These are phyloP conservation scores for Sericinus montela DNA, from an alignment of 2,888 invertebrate genomes.

Conservation along the genomic window DNA sequence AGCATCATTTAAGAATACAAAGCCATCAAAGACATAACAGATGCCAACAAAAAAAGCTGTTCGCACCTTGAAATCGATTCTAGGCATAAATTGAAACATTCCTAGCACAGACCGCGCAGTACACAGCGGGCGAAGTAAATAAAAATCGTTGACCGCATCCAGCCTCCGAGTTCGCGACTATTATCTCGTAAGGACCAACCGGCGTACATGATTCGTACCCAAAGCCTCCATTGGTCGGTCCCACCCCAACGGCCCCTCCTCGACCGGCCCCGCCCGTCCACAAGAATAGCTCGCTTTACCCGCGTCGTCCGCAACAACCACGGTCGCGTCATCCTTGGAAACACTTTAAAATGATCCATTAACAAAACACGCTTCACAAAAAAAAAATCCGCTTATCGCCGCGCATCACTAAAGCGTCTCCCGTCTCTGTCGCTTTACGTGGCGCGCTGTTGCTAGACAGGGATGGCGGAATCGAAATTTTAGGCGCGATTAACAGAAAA, in stretches of 20 bases:
- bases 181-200: conserved; percentile 69
- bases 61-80: conserved; percentile 68
- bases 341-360: conserved; percentile 35
- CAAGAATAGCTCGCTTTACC: conserved; percentile 36
- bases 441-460: conserved; percentile 36
- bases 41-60: conserved; percentile 39
- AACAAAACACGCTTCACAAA: conserved; percentile 29
- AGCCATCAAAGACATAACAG: conserved; percentile 20
- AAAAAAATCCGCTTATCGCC: conserved; percentile 31
- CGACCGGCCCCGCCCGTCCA: conserved; percentile 41
- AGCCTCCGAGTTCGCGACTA: conserved; percentile 75
- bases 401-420: conserved; percentile 41
- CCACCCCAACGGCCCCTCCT: conserved; percentile 65
- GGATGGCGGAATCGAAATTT: conserved; percentile 48
- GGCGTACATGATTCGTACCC: conserved; percentile 37
- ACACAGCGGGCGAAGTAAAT: conserved; percentile 29
- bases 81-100: conserved; percentile 65
- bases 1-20: neutral
- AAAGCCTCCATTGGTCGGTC: conserved; percentile 44
- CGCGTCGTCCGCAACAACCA: conserved; percentile 50
- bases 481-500: conserved; percentile 54
- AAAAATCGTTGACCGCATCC: conserved; percentile 53
- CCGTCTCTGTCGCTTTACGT: conserved; percentile 42
- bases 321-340: conserved; percentile 44
- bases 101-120: conserved; percentile 30